Evolutionary conservation across 2,888 invertebrate species (phyloP).

Genomic region (Arge pagana): DNA sequence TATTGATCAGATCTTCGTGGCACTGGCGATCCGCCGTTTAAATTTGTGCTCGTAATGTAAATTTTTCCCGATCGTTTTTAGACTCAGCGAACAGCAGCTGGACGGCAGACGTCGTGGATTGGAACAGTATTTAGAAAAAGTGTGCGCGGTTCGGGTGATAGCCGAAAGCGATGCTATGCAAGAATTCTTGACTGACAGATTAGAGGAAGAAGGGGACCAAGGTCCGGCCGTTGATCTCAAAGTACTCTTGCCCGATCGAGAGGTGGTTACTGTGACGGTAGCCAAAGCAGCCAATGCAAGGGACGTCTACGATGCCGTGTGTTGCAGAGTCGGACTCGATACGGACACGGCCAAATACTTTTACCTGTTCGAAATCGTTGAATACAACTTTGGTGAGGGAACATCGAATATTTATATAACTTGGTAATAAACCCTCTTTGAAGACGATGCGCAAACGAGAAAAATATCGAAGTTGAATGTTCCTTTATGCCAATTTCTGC

Average conservation of each 20-base stretch:
- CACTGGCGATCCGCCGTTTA: background rate
- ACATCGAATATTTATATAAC: background rate
- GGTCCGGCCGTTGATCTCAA: conserved; percentile 77
- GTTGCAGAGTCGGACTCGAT: conserved; percentile 81
- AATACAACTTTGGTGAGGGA: conserved; percentile 89
- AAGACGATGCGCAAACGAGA: no score
- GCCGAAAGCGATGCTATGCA: conserved; percentile 97
- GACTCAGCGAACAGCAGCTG: conserved; percentile 92
- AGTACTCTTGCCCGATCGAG: conserved; percentile 87
- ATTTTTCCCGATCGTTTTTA: conserved; percentile 31
- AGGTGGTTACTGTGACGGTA: conserved; percentile 86
- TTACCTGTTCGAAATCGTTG: conserved; percentile 95
- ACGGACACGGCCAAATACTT: conserved; percentile 86
- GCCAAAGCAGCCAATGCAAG: conserved; percentile 88
- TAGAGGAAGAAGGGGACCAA: conserved; percentile 79
- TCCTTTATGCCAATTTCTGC: no score
- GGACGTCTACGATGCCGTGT: conserved; percentile 86
- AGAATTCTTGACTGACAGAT: conserved; percentile 89
- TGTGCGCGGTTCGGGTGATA: conserved; percentile 96
- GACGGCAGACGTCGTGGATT: conserved; percentile 92
- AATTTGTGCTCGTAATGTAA: background rate
- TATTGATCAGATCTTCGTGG: conserved; percentile 17
- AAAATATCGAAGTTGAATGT: background rate
- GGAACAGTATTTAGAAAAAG: conserved; percentile 97
- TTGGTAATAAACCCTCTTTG: no score